Base-by-base conservation (phyloP, 2,113 vertebrate species). In the Tinamus guttatus region DNA sequence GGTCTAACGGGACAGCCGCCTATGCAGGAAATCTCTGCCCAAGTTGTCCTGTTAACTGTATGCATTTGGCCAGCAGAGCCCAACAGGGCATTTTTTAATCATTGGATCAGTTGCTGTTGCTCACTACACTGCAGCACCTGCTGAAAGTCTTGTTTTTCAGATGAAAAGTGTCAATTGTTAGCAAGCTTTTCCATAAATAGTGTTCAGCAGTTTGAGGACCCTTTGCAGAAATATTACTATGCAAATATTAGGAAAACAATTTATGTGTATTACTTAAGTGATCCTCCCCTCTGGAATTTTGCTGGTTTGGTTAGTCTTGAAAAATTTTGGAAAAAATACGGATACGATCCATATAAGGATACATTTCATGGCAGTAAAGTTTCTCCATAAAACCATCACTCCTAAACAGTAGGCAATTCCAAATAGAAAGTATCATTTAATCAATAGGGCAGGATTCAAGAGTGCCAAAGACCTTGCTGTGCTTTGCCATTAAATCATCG, bases 61-160 rank as follows among this genome's bases (percentile, higher is more conserved):
- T 96, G 89, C 76, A 69, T 87, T 96, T 96, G 97, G 95, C 89
- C 94, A 95, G 93, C 73, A 91, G 90, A 96, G 36, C 79, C 84
- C 95, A 89, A 40, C 5, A 71, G 78, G 62, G 87, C 93, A 85
- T 62, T 73, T 69, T 74, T 38, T 70, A 59, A 86, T 76, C 93
- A 93, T 67, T 74, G 62, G 85, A 92, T 94, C 95, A 95, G 94
- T 69, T 94, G 73, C 78, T 96, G 96, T 97, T 97, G 89, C 96
- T 97, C 90, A 91, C 92, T 97, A 75, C 68, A 77, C 74, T 60
- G 32, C 21, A 89, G 76, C 94, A 87, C 91, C 89, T 84, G 81
- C 70, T 77, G 71, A 73, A 95, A 95, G 71, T 73, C 70, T 59
- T 82, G 36, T 90, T 89, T 94, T 30, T 54, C 93, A 94, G 90